These are phyloP conservation scores for Lacerta agilis DNA, from an alignment of 2,797 vertebrate species.

Conservation along the genomic window DNA sequence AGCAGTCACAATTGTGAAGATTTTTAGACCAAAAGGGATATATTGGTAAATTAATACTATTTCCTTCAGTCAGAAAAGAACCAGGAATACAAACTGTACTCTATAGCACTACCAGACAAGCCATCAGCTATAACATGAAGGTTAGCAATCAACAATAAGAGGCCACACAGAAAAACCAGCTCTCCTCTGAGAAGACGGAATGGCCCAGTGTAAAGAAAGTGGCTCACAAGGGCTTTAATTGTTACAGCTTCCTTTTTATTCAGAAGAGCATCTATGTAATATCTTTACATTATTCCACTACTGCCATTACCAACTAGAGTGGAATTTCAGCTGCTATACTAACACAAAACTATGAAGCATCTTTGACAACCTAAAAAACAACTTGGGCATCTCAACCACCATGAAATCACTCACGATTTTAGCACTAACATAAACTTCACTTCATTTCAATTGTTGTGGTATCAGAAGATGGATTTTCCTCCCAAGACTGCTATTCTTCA, in stretches of 20 bases:
- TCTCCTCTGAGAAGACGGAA: not conserved
- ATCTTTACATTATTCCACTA: not conserved
- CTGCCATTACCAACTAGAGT: not conserved
- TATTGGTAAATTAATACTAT: not conserved
- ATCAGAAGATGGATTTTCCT: not conserved
- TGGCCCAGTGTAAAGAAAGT: not conserved
- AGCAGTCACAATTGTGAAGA: not conserved
- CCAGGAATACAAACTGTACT: not conserved
- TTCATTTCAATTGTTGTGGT: not conserved
- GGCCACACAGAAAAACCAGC: not conserved
- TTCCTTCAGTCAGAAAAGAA: not conserved
- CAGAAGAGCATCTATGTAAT: not conserved
- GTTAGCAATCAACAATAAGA: too few species aligned
- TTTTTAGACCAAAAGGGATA: not conserved
- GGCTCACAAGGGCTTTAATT: not conserved
- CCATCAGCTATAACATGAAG: not conserved
- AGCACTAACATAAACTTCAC: not conserved
- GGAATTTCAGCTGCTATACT: not conserved
- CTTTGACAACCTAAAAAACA: not conserved
- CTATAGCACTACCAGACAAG: not conserved
- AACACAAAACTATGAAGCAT: not conserved
- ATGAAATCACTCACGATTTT: not conserved
- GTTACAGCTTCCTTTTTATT: not conserved
- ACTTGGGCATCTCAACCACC: not conserved
- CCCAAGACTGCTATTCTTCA: conserved; percentile 8